Base-by-base conservation (phyloP, 2,113 vertebrate genomes). In the Rhynchomys soricoides region DNA sequence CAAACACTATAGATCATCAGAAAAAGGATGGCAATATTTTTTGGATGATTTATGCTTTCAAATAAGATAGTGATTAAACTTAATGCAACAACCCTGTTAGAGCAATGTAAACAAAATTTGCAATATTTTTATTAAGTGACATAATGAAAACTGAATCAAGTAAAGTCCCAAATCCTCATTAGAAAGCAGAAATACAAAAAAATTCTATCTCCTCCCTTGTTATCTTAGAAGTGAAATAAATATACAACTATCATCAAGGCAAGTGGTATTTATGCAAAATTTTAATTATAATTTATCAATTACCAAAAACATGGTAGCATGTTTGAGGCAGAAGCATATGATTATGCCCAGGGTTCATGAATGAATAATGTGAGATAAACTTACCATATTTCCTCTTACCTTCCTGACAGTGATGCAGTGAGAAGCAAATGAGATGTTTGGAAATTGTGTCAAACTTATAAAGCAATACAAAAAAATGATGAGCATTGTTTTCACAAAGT, bases 1-100 rank as follows among this genome's bases (percentile, higher is more conserved):
- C 24, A 74, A 79, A 96, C 94, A 93, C 40, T 29, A 89, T 83
- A 74, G 22, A 79, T 96, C 83, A 95, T 89, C 40, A 79, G 26
- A 26, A 59, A 74, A 3, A 82, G n/a, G 85, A 90, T 26, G 74
- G n/a, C 10, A 86, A 21, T 43, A 11, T 29, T 85, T 86, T 93
- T 62, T 62, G 15, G 79, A 70, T 68, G 22, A 64, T 95, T 50
- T 85, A 91, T 92, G 70, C 16, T 2, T 91, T 75, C n/a, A 66
- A 87, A 93, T 10, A 96, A 50, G 24, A 55, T 31, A 31, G 37
- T 17, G 81, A 85, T 90, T 91, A 75, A 10, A n/a, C 89, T 62
- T 74, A 90, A 68, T 62, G 57, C 15, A 89, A 95, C 62, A 4
- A 15, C 52, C 7, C 15, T 37, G 3, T 75, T 91, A 48, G 37